Conservation (phyloP, 2,797 vertebrate genomes). For the Antennarius maculatus region DNA sequence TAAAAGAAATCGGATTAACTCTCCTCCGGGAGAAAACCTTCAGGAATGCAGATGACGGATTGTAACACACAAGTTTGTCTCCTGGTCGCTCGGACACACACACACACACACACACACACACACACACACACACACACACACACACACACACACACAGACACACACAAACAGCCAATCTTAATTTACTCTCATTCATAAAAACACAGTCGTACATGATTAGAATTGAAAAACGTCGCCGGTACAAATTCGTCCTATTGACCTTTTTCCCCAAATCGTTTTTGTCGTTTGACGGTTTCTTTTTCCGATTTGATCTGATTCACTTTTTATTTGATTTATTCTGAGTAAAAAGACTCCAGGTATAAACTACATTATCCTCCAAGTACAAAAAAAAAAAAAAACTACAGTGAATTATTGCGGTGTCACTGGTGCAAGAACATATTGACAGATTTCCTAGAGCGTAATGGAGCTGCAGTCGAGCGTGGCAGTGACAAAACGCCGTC, state of each 20-base stretch:
- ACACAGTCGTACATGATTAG: conserved; percentile 51
- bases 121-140: not conserved
- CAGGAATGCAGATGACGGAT: conserved; percentile 81
- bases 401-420: conserved; percentile 29
- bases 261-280: conserved; percentile 35
- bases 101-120: conserved; percentile 16
- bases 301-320: conserved; percentile 53
- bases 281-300: conserved; percentile 59
- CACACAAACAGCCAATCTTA: conserved; percentile 39
- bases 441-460: conserved; percentile 17
- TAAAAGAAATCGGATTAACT: conserved; percentile 81
- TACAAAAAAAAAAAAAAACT: conserved; percentile 35
- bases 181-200: conserved; percentile 70
- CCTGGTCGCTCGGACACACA: conserved; percentile 53
- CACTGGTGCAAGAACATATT: conserved; percentile 30
- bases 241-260: conserved; percentile 59
- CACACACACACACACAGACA: conserved; percentile 2
- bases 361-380: conserved; percentile 38
- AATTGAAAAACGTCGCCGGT: conserved; percentile 47
- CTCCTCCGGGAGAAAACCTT: conserved; percentile 76
- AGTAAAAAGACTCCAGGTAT: conserved; percentile 39
- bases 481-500: not conserved
- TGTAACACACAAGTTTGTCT: conserved; percentile 70
- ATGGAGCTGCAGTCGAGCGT: not conserved
- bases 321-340: conserved; percentile 49